phyloP scores from a whole-genome alignment of 2,797 vertebrate species.

The Artibeus lituratus region DNA sequence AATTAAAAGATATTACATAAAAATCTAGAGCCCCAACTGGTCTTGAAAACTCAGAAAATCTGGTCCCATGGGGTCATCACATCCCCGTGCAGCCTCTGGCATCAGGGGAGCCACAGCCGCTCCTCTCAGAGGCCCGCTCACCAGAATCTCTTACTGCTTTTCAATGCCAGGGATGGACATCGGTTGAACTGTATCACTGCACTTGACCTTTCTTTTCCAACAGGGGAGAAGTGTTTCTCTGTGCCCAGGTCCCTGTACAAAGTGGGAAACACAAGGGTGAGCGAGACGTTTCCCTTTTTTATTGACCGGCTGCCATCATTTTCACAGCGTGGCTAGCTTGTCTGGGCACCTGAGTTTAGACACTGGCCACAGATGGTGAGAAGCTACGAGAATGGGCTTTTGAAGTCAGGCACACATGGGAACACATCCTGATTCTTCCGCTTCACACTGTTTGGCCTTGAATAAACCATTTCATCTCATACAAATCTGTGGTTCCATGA shows the following conservation, averaged over 20 bases:
- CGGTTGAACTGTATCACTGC: not conserved
- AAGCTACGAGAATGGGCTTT: not conserved
- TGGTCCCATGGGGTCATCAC: not conserved
- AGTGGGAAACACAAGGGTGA: not conserved
- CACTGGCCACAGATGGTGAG: not conserved
- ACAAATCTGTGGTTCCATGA: not conserved
- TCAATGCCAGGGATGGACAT: not conserved
- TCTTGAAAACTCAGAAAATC: slow-evolving; percentile 7
- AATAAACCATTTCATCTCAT: not conserved
- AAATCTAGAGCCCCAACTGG: not conserved
- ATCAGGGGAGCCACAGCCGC: no score
- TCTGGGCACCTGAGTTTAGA: not conserved
- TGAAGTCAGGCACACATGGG: not conserved
- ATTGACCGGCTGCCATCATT: not conserved
- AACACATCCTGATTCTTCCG: not conserved
- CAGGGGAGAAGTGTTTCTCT: not conserved
- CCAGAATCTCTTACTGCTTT: not conserved
- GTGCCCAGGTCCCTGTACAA: not conserved
- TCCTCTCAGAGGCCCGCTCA: not conserved
- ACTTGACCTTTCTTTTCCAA: not conserved
- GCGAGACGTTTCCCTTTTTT: not conserved
- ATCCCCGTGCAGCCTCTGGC: not conserved
- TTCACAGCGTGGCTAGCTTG: not conserved
- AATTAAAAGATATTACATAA: not conserved
- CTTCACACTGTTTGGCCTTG: not conserved